A percentile compares a stretch with the other conserved stretches of the same genome.
Evolutionary conservation across 2,113 vertebrate species (phyloP).

Genomic region (Haliaeetus leucogaster): DNA sequence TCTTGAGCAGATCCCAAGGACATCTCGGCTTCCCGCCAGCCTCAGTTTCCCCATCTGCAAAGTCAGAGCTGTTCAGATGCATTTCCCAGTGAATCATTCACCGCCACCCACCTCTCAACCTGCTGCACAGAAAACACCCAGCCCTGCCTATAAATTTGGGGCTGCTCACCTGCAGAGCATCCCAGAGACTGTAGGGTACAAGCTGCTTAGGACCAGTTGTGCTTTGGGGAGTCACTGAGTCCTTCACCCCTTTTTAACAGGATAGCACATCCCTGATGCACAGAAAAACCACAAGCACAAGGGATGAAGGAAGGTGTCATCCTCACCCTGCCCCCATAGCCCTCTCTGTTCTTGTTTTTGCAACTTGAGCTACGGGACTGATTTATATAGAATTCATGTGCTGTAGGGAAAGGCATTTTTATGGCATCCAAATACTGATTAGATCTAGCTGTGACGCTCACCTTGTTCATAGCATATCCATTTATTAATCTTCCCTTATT

Average conservation of each 20-base stretch:
- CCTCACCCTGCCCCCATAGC: background rate
- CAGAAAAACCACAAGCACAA: too few relatives aligned
- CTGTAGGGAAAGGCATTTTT: background rate
- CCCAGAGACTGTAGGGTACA: too few relatives aligned
- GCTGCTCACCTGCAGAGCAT: background rate
- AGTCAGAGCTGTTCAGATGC: background rate
- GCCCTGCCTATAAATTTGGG: background rate
- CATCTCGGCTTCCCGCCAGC: fast-evolving
- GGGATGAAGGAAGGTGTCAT: too few relatives aligned
- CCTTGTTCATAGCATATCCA: background rate
- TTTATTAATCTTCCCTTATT: background rate
- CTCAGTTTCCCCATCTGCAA: background rate
- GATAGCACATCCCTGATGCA: fast-evolving
- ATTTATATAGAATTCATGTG: background rate
- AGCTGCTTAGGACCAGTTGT: fast-evolving
- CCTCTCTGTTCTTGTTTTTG: background rate
- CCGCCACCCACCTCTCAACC: background rate
- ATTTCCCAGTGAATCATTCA: background rate
- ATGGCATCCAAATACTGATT: background rate
- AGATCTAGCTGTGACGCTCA: background rate
- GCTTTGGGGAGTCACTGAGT: background rate
- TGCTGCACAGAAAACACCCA: background rate
- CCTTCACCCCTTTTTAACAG: background rate
- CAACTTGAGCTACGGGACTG: background rate
- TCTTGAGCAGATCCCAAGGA: background rate